phyloP scores from a whole-genome alignment of 2,113 vertebrate species.

The Equus quagga region DNA sequence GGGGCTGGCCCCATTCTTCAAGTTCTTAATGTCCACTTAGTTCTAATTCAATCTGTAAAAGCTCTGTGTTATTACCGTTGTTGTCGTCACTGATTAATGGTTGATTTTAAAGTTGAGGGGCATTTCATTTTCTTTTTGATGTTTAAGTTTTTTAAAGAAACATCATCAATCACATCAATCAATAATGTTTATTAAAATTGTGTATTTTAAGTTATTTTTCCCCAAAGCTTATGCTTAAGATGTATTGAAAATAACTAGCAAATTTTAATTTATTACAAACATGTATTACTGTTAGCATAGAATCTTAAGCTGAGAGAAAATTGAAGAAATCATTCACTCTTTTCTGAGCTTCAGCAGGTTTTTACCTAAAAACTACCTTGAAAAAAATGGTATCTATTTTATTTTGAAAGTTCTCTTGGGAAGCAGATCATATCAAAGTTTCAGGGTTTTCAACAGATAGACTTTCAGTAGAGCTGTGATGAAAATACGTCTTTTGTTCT shows the following conservation, averaged over 20 bases:
- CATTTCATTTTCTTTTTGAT: constrained; percentile 66
- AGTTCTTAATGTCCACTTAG: constrained; percentile 28
- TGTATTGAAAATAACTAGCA: constrained; percentile 21
- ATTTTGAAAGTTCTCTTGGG: constrained; percentile 57
- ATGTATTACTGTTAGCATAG: background rate
- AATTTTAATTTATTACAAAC: constrained; percentile 51
- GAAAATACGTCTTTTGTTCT: constrained; percentile 64
- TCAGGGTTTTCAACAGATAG: background rate
- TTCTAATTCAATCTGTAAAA: constrained; percentile 62
- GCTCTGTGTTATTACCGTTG: constrained; percentile 18
- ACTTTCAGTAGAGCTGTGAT: constrained; percentile 40
- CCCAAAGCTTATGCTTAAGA: background rate
- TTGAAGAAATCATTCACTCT: constrained; percentile 9
- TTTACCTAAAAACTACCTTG: constrained; percentile 30
- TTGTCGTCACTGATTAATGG: constrained; percentile 55
- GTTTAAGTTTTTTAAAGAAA: constrained; percentile 54
- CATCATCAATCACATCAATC: background rate
- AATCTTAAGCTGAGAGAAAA: constrained; percentile 23
- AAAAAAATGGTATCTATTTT: constrained; percentile 14
- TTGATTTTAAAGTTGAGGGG: constrained; percentile 55
- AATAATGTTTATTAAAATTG: constrained; percentile 11
- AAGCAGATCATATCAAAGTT: constrained; percentile 58
- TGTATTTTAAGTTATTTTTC: constrained; percentile 17
- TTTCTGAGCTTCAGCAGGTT: background rate
- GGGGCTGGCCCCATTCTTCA: constrained; percentile 15